A percentile compares a stretch with the other conserved stretches of the same genome.
Evolutionary conservation across 1,140 invertebrate species (phyloP).

Genomic region (Drosophila subpulchrella): DNA sequence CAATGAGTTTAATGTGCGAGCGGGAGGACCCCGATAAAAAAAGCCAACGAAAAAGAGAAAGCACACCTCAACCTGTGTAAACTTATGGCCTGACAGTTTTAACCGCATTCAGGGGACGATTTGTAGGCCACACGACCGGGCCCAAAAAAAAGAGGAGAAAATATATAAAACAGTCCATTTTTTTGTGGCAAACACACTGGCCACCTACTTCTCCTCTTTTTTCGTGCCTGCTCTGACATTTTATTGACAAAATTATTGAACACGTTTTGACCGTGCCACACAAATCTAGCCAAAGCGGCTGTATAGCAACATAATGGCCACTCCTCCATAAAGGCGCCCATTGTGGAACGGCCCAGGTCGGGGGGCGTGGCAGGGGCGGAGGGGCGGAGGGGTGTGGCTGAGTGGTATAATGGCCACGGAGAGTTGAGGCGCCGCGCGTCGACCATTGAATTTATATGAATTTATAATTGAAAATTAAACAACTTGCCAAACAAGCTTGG

Average conservation of each 20-base stretch:
- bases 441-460: slow-evolving; percentile 67
- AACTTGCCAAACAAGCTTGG: slow-evolving; percentile 25
- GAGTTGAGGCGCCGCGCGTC: slow-evolving; percentile 9
- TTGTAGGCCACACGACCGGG: slow-evolving; percentile 63
- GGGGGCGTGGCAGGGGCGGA: neutral
- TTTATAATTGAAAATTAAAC: slow-evolving; percentile 76
- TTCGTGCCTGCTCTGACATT: slow-evolving; percentile 49
- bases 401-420: slow-evolving; percentile 34
- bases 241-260: slow-evolving; percentile 82
- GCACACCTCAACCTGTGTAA: slow-evolving; percentile 50
- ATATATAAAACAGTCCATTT: slow-evolving; percentile 51
- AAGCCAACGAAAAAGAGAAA: slow-evolving; percentile 5
- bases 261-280: slow-evolving; percentile 68
- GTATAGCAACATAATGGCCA: slow-evolving; percentile 48
- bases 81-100: slow-evolving; percentile 67
- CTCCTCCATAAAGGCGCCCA: slow-evolving; percentile 14
- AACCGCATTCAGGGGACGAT: slow-evolving; percentile 73
- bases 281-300: slow-evolving; percentile 50
- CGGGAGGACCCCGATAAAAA: slow-evolving; percentile 19
- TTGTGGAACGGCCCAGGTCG: slow-evolving; percentile 17
- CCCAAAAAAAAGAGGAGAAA: slow-evolving; percentile 23
- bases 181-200: slow-evolving; percentile 44
- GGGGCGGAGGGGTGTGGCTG: slow-evolving; percentile 19
- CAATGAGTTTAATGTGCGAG: slow-evolving; percentile 79
- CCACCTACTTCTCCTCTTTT: slow-evolving; percentile 2